phyloP scores from a whole-genome alignment of 2,113 vertebrate species.

The Dicerorhinus sumatrensis region DNA sequence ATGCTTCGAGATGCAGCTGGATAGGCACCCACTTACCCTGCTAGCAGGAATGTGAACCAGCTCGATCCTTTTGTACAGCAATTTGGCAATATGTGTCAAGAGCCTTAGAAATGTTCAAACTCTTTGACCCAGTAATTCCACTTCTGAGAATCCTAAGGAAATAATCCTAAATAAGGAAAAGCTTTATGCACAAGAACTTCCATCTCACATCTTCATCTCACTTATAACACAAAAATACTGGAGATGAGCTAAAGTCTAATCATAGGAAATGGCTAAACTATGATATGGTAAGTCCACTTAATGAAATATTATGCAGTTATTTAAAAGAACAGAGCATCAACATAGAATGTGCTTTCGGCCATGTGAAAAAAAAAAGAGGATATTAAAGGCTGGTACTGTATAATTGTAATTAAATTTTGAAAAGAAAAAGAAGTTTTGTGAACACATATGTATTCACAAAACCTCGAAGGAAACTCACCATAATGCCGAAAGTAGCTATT shows the following conservation, averaged over 20 bases:
- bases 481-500: not conserved
- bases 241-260: constrained; percentile 57
- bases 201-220: constrained; percentile 34
- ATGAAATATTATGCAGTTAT: constrained; percentile 45
- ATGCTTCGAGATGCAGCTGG: not conserved
- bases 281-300: not conserved
- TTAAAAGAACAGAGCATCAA: constrained; percentile 5
- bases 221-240: constrained; percentile 50
- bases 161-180: constrained; percentile 76
- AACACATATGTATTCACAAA: not conserved
- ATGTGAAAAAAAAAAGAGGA: not conserved
- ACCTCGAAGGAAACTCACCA: not conserved
- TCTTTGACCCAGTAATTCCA: constrained; percentile 79
- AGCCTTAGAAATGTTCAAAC: constrained; percentile 66
- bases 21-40: fast-evolving
- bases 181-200: constrained; percentile 71
- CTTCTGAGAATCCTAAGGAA: constrained; percentile 77
- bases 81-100: constrained; percentile 76
- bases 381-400: not conserved
- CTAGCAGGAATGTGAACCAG: not conserved
- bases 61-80: constrained; percentile 59
- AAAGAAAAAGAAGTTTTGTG: not conserved
- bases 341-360: not conserved
- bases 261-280: constrained; percentile 46
- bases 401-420: not conserved